These are phyloP conservation scores for Embiotoca jacksoni DNA, from an alignment of 2,113 vertebrate genomes.

Conservation along the genomic window DNA sequence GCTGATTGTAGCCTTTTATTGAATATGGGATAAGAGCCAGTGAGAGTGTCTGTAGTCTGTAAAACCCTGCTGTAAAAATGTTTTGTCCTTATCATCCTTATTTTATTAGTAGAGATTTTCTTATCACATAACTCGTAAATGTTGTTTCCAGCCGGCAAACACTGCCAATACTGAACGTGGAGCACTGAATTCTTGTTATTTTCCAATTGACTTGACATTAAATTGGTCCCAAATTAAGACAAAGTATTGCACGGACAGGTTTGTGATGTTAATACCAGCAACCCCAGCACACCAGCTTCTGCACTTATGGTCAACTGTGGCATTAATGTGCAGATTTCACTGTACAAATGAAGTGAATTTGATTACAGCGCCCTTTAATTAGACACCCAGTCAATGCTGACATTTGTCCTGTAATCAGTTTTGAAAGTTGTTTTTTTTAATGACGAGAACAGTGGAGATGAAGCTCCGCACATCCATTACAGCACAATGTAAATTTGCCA, in stretches of 20 bases:
- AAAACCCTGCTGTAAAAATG: constrained; percentile 15
- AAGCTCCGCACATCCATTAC: background rate
- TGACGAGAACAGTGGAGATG: background rate
- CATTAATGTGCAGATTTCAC: constrained; percentile 9
- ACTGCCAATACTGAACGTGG: background rate
- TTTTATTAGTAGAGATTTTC: background rate
- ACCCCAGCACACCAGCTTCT: background rate
- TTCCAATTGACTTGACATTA: background rate
- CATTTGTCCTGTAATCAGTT: constrained; percentile 32
- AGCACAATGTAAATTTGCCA: background rate
- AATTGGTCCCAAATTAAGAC: constrained; percentile 15
- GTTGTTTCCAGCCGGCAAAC: background rate
- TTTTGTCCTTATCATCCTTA: background rate
- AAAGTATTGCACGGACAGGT: background rate
- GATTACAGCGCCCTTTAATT: constrained; percentile 35
- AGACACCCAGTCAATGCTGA: constrained; percentile 9
- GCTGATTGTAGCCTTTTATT: constrained; percentile 10
- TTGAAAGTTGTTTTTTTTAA: background rate
- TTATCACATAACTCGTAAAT: background rate
- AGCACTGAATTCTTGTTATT: constrained; percentile 5
- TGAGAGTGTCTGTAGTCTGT: background rate
- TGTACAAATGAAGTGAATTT: constrained; percentile 22
- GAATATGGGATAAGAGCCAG: background rate
- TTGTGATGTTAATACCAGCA: constrained; percentile 1
- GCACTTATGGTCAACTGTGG: background rate